A percentile compares a stretch with the other conserved stretches of the same genome.
These are phyloP conservation scores for Apis florea DNA, from an alignment of 1,140 invertebrate species.

Conservation along the genomic window DNA sequence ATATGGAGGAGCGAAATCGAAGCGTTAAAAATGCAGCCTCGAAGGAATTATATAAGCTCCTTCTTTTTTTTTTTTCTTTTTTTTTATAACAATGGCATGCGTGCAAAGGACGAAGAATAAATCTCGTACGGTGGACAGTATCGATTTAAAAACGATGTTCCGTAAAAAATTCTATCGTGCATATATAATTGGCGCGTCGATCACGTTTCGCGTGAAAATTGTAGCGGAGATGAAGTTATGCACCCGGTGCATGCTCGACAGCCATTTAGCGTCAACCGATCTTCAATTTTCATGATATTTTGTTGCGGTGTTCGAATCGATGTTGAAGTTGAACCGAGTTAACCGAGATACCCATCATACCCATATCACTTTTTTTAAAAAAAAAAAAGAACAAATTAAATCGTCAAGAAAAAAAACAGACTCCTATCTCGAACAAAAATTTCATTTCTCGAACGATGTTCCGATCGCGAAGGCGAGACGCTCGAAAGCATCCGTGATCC, in stretches of 20 bases:
- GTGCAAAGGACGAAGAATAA: background rate
- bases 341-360: too few relatives aligned
- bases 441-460: too few relatives aligned
- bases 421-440: too few relatives aligned
- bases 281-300: conserved; percentile 12
- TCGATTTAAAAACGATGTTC: background rate
- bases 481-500: too few relatives aligned
- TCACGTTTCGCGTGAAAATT: conserved; percentile 20
- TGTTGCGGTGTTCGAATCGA: background rate
- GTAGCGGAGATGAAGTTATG: conserved; percentile 26
- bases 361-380: too few relatives aligned
- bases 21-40: too few relatives aligned
- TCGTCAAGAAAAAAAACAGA: too few relatives aligned
- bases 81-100: background rate
- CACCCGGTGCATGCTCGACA: background rate
- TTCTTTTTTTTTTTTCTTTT: too few relatives aligned
- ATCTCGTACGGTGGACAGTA: background rate
- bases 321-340: background rate
- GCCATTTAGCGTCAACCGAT: background rate
- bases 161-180: background rate
- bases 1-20: too few relatives aligned
- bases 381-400: too few relatives aligned
- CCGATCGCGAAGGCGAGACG: too few relatives aligned
- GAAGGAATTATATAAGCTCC: too few relatives aligned
- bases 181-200: background rate